Evolutionary conservation across 2,888 invertebrate genomes (phyloP), one percentile per base, ranked within the genome.

Genomic region (Colostygia pectinataria): DNA sequence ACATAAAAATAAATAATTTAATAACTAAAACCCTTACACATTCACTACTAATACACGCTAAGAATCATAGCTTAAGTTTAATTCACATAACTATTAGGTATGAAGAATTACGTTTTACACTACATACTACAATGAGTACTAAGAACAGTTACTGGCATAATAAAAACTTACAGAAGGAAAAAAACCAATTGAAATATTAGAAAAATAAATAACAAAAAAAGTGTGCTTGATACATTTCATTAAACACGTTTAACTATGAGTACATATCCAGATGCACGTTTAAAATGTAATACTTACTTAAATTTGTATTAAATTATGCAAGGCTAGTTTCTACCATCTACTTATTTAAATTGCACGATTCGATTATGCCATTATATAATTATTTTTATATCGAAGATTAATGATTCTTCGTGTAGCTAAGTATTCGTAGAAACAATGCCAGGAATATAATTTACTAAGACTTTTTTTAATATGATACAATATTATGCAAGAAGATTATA

Each of bases 1-100:
- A 90, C 90, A 85, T 89, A 86, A 84, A 83, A 89, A 90, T 90
- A 90, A 89, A 90, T 90, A 89, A 90, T 88, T 86, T 87, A 89
- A 87, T 80, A 57, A 71, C 83, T 83, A 83, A 86, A 76, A 71
- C 77, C 86, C 86, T 40, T 31, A 87, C 69, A 81, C 78, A 80
- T 79, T 80, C 80, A 81, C 78, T 84, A 83, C 79, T 76, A 80
- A 71, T 84, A 86, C 80, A 75, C 73, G 67, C 83, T 84, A 87
- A 70, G 48, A 57, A 47, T 49, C 48, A 60, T 60, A 57, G 53
- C 56, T 56, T 57, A 57, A 14, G 23, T 34, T 38, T 38, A 42
- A 27, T 46, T 24, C 40, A 52, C 25, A 33, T 50, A 43, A 50
- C 15, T 53, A 48, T 28, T 14, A n/a, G n/a, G n/a, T n/a, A 28